Conservation (phyloP, 2,797 vertebrate genomes). For the Enteromius trimaculatus region DNA sequence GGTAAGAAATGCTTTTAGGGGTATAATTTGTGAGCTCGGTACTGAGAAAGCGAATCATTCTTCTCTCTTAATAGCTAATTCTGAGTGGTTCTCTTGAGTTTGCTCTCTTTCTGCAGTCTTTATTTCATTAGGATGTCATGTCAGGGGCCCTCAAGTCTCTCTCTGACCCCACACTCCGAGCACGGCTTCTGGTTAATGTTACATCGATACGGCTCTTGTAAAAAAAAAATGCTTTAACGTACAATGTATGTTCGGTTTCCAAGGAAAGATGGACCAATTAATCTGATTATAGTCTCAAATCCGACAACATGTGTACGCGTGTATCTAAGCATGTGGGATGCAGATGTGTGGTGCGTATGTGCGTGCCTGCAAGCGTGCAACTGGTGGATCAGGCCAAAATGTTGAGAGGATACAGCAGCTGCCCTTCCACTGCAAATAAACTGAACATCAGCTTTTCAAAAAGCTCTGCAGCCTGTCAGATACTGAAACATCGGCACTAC, state of each 20-base stretch:
- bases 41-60: conserved; percentile 64
- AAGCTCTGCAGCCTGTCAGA: conserved; percentile 43
- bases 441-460: conserved; percentile 46
- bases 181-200: conserved; percentile 77
- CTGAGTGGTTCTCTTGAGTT: conserved; percentile 19
- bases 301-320: conserved; percentile 85
- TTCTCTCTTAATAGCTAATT: conserved; percentile 45
- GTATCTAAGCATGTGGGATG: conserved; percentile 84
- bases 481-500: conserved; percentile 36
- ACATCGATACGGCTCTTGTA: conserved; percentile 70
- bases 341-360: conserved; percentile 84
- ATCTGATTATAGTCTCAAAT: conserved; percentile 92
- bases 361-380: conserved; percentile 59
- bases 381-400: conserved; percentile 44
- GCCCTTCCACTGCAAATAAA: conserved; percentile 35
- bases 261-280: conserved; percentile 87
- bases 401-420: conserved; percentile 50
- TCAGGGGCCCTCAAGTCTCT: conserved; percentile 68
- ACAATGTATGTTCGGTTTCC: conserved; percentile 71
- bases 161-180: conserved; percentile 63
- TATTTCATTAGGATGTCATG: conserved; percentile 69
- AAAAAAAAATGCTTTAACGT: conserved; percentile 66
- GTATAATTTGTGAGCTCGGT: conserved; percentile 44
- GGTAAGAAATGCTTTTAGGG: conserved; percentile 64
- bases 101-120: conserved; percentile 53